A percentile compares a stretch with the other conserved stretches of the same genome.
Evolutionary conservation across 2,113 vertebrate species (phyloP).

Genomic region (Ochotona curzoniae): DNA sequence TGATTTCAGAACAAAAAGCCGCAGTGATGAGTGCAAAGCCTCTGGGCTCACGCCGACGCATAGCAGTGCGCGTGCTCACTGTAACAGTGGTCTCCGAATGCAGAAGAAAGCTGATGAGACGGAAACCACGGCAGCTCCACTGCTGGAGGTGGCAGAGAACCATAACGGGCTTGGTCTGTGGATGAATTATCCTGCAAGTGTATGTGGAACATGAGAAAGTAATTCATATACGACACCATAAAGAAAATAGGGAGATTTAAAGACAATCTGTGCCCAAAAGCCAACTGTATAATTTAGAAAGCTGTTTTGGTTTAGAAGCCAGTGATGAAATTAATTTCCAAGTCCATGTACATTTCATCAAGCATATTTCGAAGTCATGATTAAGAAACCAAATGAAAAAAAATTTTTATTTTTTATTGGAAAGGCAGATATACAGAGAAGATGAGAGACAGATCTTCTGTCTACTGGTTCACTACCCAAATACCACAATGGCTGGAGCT

Average conservation of each 20-base stretch:
- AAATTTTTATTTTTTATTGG: background rate
- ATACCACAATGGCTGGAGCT: too few relatives aligned
- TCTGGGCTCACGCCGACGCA: background rate
- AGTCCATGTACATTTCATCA: background rate
- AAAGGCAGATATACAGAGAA: too few relatives aligned
- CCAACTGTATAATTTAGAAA: background rate
- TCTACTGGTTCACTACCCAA: too few relatives aligned
- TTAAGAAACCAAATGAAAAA: slow-evolving; percentile 4
- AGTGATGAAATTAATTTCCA: background rate
- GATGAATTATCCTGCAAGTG: background rate
- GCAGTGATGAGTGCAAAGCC: background rate
- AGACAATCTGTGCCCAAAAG: background rate
- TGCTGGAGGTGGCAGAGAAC: background rate
- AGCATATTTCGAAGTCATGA: background rate
- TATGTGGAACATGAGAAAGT: background rate
- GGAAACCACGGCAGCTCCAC: background rate
- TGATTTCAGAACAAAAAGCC: background rate
- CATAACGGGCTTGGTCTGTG: background rate
- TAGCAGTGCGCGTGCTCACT: background rate
- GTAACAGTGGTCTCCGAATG: background rate
- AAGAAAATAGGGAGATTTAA: background rate
- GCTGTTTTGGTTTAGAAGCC: background rate
- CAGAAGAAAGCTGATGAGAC: background rate
- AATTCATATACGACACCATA: background rate
- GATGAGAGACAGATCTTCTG: too few relatives aligned